Evolutionary conservation across 2,113 vertebrate species (phyloP), one percentile per base, ranked within the genome.

Genomic region (Alligator sinensis): DNA sequence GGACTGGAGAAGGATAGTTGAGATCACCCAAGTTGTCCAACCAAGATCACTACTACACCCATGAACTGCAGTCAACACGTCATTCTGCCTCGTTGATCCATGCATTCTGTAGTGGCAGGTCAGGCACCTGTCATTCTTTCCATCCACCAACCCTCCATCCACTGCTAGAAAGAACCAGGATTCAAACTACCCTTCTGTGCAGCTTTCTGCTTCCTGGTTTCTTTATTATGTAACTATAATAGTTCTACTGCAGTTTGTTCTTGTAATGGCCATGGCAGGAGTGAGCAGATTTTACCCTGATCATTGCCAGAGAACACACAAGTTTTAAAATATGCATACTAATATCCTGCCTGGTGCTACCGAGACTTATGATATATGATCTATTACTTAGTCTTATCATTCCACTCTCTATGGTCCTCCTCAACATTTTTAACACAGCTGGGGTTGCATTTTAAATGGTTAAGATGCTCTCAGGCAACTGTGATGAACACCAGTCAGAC

Each of bases 401-500:
- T 89, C 24, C 1, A 11, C 77, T 62, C 5, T 10, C 59, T 74
- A 3, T 47, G 57, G 58, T 27, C 54, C 72, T 82, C 59, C 86
- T 2, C 3, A 11, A 11, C 11, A 0, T 95, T 95, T 84, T 88
- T 81, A 91, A 92, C 89, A 87, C 68, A 60, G 57, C 54, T 25
- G 74, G 81, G 47, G 72, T 88, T 30, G 59, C 34, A 2, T 96
- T 79, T 2, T 2, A 25, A 76, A 4, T 0, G 4, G 25, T 4
- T 3, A 24, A 25, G 7, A 75, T n/a, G 72, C 58, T 86, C 76
- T 75, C 1, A 1, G 57, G 79, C 12, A n/a, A 82, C 16, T 0
- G 2, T 72, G 87, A 94, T 63, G 86, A 94, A 78, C 64, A 86
- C 77, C 68, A 11, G 59, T 75, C 61, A 59, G 70, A 80, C 61